Evolutionary conservation across 2,113 vertebrate species (phyloP).

Genomic region (Eretmochelys imbricata): DNA sequence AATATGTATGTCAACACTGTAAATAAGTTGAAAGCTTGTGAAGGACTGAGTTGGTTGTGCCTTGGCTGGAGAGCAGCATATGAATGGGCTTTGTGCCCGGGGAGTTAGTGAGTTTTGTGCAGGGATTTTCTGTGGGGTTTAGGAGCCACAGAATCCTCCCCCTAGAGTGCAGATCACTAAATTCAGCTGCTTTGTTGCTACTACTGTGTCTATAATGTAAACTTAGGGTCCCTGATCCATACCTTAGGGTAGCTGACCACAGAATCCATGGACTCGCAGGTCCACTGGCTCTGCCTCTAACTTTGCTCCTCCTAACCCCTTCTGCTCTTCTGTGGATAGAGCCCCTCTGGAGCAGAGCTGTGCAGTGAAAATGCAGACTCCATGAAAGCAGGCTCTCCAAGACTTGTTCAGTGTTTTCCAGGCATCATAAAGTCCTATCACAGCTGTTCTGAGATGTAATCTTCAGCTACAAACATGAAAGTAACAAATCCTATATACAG

Average conservation of each 20-base stretch:
- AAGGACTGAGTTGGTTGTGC: neutral
- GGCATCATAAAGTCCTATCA: neutral
- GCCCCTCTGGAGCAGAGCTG: neutral
- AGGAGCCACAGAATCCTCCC: neutral
- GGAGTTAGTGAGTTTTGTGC: accelerated
- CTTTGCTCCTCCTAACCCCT: neutral
- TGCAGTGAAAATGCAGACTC: too few relatives aligned
- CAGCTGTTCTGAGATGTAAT: neutral
- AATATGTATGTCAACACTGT: neutral
- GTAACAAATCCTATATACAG: neutral
- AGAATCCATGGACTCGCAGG: neutral
- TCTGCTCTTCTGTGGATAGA: neutral
- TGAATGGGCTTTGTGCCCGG: neutral
- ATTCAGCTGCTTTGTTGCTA: neutral
- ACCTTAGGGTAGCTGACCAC: neutral
- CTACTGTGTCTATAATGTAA: neutral
- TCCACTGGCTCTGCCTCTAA: neutral
- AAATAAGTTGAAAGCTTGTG: neutral
- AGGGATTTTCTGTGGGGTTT: neutral
- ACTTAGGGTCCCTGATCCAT: neutral
- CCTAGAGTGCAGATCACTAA: neutral
- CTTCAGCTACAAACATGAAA: neutral
- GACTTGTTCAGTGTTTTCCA: neutral
- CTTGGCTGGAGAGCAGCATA: neutral
- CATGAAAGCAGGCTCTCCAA: neutral